Evolutionary conservation across 2,797 vertebrate genomes (phyloP).

Genomic region (Acestrorhynchus altus): DNA sequence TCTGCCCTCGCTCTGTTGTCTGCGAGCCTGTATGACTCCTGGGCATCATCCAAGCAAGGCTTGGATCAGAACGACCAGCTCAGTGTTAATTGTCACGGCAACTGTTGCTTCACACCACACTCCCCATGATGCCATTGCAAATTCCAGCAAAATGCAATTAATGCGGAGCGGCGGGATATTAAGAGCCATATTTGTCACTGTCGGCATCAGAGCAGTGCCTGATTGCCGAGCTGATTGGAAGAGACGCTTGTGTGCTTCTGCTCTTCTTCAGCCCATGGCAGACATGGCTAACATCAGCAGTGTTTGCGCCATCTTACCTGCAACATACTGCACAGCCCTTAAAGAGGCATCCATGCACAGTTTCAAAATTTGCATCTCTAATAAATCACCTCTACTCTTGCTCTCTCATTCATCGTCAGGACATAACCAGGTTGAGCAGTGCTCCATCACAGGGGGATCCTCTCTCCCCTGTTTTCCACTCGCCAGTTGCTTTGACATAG

Average conservation of each 20-base stretch:
- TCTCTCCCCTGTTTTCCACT: background rate
- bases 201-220: conserved; percentile 70
- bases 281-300: background rate
- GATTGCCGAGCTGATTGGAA: conserved; percentile 76
- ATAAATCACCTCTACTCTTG: conserved; percentile 15
- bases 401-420: background rate
- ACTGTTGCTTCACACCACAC: conserved; percentile 63
- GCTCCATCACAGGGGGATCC: conserved; percentile 2
- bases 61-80: conserved; percentile 57
- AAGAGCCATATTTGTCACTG: conserved; percentile 80
- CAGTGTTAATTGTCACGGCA: conserved; percentile 70
- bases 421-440: conserved; percentile 11
- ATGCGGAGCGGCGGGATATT: conserved; percentile 74
- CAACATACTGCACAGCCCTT: background rate
- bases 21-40: conserved; percentile 41
- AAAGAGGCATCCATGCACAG: background rate
- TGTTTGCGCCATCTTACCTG: conserved; percentile 3
- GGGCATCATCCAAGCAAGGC: conserved; percentile 50
- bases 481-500: conserved; percentile 21
- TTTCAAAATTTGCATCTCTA: conserved; percentile 10
- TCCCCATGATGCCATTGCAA: conserved; percentile 65
- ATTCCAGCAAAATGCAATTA: conserved; percentile 77
- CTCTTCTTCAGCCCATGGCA: conserved; percentile 24
- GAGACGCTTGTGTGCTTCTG: conserved; percentile 54
- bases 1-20: conserved; percentile 24